Base-by-base conservation (phyloP, 2,113 vertebrate species). In the Macquaria ambigua region DNA sequence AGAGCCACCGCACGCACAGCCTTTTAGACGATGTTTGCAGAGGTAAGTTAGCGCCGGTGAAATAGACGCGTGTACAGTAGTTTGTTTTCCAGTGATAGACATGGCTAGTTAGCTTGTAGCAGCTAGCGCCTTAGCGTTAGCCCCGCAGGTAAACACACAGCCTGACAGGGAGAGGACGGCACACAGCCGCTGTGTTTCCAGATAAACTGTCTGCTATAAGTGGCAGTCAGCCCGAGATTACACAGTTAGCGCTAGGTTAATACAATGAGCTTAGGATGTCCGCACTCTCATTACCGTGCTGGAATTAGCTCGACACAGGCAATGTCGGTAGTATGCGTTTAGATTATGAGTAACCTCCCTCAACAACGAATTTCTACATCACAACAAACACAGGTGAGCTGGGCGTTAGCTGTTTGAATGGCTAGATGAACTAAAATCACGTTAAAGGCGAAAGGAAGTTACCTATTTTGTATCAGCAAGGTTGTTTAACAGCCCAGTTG, bases 21-120 rank as follows among this genome's bases (percentile, higher is more conserved):
- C 74, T 90, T 91, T 91, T 92, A 84, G 93, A 95, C 90, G 83
- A 96, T 96, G 96, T 88, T 96, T 77, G 94, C 95, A 91, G 96
- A 96, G 96, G 96, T 96, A 83, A 96, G 96, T 90, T 16, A 1
- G 43, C 25, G 41, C 58, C 41, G 23, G 74, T 9, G 41, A 39
- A 63, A 71, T 5, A 6, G 28, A 48, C 31, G 62, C 50, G 5
- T 15, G 31, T 73, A 48, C 23, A 31, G 6, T 73, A 86, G 83
- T 93, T 92, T 89, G 89, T 86, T 90, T 79, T 79, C 67, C 62
- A 69, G 50, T 81, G 87, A 85, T 39, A 77, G 77, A 63, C 70
- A 52, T 14, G 62, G 87, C 85, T 87, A 84, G 90, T 91, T 93
- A 90, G 91, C 91, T 68, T 10, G 48, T 72, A 71, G 88, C 83